Evolutionary conservation across 2,113 vertebrate species (phyloP).

Genomic region (Puffinus mauretanicus): DNA sequence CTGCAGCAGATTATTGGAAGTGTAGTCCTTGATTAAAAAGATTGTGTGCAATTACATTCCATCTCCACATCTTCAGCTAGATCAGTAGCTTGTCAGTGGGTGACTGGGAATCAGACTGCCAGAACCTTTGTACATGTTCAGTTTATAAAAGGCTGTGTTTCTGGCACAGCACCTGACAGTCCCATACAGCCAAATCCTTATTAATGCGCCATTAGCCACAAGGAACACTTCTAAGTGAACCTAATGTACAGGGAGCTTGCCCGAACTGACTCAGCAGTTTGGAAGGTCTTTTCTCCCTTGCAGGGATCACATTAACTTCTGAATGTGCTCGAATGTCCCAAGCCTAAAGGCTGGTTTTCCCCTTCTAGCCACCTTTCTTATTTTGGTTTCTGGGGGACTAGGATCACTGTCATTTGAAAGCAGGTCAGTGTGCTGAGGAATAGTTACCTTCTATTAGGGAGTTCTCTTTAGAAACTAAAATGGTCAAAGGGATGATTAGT

Average conservation of each 20-base stretch:
- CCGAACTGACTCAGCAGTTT: constrained; percentile 31
- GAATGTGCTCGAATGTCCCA: neutral
- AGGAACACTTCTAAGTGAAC: neutral
- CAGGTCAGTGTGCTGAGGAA: neutral
- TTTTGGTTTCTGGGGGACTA: neutral
- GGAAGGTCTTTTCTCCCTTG: neutral
- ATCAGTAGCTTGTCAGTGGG: constrained; percentile 37
- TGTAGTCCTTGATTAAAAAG: constrained; percentile 48
- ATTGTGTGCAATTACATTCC: constrained; percentile 31
- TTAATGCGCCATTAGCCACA: neutral
- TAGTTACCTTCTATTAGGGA: neutral
- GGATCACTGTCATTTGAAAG: neutral
- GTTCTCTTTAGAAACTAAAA: neutral
- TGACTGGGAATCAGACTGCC: constrained; percentile 10
- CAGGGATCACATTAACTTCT: neutral
- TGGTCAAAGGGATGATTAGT: neutral
- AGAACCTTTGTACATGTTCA: constrained; percentile 20
- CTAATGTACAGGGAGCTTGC: neutral
- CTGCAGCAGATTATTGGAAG: constrained; percentile 17
- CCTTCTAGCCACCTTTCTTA: neutral
- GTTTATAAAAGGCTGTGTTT: neutral
- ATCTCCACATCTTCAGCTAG: neutral
- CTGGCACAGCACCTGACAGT: neutral
- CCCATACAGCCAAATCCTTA: neutral
- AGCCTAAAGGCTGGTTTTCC: neutral